These are phyloP conservation scores for Tipula helvola DNA, from an alignment of 2,888 invertebrate species.

Conservation along the genomic window DNA sequence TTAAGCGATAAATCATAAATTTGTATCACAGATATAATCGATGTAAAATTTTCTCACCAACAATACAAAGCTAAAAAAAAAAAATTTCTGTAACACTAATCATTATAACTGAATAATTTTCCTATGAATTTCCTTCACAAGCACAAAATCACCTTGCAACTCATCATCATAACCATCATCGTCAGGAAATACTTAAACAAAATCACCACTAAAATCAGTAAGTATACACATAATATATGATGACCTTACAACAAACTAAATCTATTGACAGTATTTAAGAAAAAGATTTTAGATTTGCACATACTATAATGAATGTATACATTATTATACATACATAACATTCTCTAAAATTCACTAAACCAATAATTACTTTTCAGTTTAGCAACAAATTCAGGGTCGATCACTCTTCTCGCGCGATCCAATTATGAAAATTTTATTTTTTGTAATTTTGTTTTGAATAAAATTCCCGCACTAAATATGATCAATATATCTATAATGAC, in stretches of 20 bases:
- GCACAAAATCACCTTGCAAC: neutral
- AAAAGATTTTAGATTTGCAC: neutral
- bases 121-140: neutral
- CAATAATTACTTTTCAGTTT: neutral
- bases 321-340: neutral
- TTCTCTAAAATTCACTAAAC: neutral
- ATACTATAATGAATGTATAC: neutral
- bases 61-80: neutral
- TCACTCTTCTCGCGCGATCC: neutral
- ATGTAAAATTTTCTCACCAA: neutral
- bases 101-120: neutral
- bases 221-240: neutral
- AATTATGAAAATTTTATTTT: neutral
- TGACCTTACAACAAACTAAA: neutral
- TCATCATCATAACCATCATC: neutral
- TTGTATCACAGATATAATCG: neutral
- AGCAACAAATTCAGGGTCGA: neutral
- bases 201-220: neutral
- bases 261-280: neutral
- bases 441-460: neutral
- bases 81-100: neutral
- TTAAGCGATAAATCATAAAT: neutral
- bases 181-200: neutral
- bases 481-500: neutral
- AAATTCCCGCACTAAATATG: neutral